Conservation (phyloP, 2,113 vertebrate species). For the Nymphicus hollandicus region DNA sequence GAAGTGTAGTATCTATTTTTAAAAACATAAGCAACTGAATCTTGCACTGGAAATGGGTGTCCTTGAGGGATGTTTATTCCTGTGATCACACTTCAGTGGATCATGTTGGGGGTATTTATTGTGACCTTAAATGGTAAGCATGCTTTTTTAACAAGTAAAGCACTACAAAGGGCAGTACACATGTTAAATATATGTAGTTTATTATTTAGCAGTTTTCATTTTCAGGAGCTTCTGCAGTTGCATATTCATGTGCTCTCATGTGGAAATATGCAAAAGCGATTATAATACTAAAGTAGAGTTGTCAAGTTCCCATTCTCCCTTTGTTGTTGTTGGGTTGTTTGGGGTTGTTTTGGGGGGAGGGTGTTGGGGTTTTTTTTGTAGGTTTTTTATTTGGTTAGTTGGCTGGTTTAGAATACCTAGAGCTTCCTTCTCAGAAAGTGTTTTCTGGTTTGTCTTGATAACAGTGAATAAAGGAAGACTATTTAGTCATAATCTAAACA, state of each 20-base stretch:
- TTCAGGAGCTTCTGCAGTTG: background rate
- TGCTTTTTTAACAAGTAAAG: background rate
- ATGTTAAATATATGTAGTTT: background rate
- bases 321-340: background rate
- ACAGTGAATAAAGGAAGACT: background rate
- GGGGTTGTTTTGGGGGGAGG: background rate
- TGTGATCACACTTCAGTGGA: slow-evolving; percentile 20
- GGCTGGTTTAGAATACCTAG: background rate
- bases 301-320: background rate
- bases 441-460: background rate
- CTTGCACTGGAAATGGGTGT: background rate
- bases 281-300: background rate
- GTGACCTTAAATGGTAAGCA: background rate
- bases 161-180: background rate
- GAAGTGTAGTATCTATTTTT: background rate
- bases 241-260: background rate
- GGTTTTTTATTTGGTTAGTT: background rate
- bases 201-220: background rate
- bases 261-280: background rate
- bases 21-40: background rate
- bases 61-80: background rate
- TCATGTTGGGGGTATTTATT: background rate
- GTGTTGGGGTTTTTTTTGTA: background rate
- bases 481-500: background rate
- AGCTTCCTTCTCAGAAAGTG: background rate